Evolutionary conservation across 2,113 vertebrate species (phyloP), one percentile per base, ranked within the genome.

Genomic region (Mellivora capensis): DNA sequence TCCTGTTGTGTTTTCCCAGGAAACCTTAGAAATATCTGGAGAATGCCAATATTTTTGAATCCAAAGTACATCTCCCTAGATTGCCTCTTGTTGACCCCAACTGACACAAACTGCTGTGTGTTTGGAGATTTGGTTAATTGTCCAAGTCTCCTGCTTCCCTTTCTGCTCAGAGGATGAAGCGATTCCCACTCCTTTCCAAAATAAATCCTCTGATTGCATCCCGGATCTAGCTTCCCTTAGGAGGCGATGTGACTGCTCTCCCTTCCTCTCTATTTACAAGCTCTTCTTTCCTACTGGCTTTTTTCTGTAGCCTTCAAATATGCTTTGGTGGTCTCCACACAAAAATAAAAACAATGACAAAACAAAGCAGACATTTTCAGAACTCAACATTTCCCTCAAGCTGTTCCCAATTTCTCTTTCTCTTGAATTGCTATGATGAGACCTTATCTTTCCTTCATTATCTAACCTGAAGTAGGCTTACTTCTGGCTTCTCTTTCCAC

Each of bases 331-430:
- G 34, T 62, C 44, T 59, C 14, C 7, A 31, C 13, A 49, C 39
- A 87, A 87, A 92, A 94, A 64, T 10, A 87, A 96, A 89, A 90
- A 44, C 13, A 81, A 94, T 82, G 18, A 84, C 31, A 83, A 64
- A 93, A 85, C 31, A 52, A 87, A 27, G 21, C 20, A 42, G 52
- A 67, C 31, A 4, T 76, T 87, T 81, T 71, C 29, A 27, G 62
- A 91, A 49, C 6, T n/a, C 21, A 49, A 27, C 13, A 29, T 76
- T 90, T 25, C 34, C 34, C 47, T 94, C 76, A 18, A 72, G 77
- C 7, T 62, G 6, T 42, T 61, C 9, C 47, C 52, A n/a, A 18
- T 61, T 59, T 71, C 61, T 29, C 21, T 42, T 89, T 81, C 71
- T 42, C 54, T 37, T 87, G 21, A 4, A 1, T 42, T 11, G 37